Evolutionary conservation across 2,797 vertebrate genomes (phyloP).

Genomic region (Silurus lanzhouensis): DNA sequence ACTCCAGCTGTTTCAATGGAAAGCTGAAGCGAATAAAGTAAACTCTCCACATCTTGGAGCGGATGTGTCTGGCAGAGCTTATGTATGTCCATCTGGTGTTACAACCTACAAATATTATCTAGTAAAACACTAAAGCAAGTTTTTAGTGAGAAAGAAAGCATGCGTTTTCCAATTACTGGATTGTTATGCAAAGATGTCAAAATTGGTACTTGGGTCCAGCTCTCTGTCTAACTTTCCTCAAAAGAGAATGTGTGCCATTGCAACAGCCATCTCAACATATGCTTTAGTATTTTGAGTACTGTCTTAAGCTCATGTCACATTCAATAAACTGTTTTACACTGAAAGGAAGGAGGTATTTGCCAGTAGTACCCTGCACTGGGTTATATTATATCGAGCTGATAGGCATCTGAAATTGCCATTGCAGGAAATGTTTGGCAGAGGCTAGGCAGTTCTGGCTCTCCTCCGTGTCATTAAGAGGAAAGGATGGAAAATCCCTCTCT

Average conservation of each 20-base stretch:
- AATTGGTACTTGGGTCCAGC: conserved; percentile 11
- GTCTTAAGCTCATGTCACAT: not conserved
- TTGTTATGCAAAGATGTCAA: not conserved
- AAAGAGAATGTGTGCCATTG: conserved; percentile 7
- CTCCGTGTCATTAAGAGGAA: conserved; percentile 52
- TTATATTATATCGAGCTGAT: conserved; percentile 36
- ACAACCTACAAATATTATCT: conserved; percentile 17
- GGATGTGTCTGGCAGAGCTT: conserved; percentile 40
- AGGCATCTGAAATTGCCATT: conserved; percentile 53
- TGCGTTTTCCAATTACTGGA: not conserved
- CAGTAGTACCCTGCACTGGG: not conserved
- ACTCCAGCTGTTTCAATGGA: conserved; percentile 57
- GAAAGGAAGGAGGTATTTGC: conserved; percentile 7
- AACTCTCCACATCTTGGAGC: conserved; percentile 28
- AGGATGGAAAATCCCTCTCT: conserved; percentile 50
- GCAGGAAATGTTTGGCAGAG: conserved; percentile 46
- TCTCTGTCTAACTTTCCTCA: conserved; percentile 23
- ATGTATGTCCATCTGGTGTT: conserved; percentile 37
- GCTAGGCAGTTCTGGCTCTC: conserved; percentile 38
- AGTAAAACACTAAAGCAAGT: conserved; percentile 11
- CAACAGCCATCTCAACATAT: not conserved
- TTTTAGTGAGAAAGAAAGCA: not conserved
- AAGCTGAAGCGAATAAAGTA: conserved; percentile 35
- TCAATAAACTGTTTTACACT: not conserved
- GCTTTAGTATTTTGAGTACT: not conserved